These are phyloP conservation scores for Notothenia rossii DNA, from an alignment of 2,113 vertebrate genomes.

Conservation along the genomic window DNA sequence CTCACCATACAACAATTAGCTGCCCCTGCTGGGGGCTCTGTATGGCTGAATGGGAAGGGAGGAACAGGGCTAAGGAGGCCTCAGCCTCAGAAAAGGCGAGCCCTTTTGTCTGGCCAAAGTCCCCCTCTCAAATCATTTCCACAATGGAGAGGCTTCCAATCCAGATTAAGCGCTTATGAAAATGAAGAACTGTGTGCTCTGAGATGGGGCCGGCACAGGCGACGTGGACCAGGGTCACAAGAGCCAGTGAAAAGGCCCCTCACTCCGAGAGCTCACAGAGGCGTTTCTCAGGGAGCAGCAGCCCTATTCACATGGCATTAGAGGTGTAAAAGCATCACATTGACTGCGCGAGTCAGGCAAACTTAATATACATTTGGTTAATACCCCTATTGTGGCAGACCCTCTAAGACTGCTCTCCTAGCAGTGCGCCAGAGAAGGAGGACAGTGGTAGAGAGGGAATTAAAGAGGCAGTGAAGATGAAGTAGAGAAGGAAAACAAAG, in stretches of 20 bases:
- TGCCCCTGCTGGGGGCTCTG: conserved; percentile 27
- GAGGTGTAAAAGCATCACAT: conserved; percentile 64
- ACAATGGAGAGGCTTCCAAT: conserved; percentile 67
- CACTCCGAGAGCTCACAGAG: conserved; percentile 49
- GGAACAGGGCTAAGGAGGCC: conserved; percentile 29
- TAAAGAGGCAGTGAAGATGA: conserved; percentile 66
- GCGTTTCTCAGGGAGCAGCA: conserved; percentile 61
- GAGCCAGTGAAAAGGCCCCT: conserved; percentile 63
- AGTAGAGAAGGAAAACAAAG: conserved; percentile 51
- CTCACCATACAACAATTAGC: conserved; percentile 62
- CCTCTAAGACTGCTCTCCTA: conserved; percentile 57
- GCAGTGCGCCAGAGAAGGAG: conserved; percentile 29
- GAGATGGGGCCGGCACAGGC: conserved; percentile 39
- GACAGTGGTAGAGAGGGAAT: conserved; percentile 53
- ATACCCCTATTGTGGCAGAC: conserved; percentile 72
- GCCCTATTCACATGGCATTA: conserved; percentile 72
- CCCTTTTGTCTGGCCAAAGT: conserved; percentile 57
- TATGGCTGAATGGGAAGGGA: conserved; percentile 39
- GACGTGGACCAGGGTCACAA: conserved; percentile 49
- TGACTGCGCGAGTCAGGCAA: conserved; percentile 64
- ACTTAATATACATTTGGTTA: conserved; percentile 69
- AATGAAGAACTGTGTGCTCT: conserved; percentile 50
- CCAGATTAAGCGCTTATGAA: conserved; percentile 73
- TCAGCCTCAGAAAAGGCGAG: conserved; percentile 27
- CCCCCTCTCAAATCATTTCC: conserved; percentile 57